Base-by-base conservation (phyloP, 1,140 invertebrate genomes). In the Vanessa tameamea region DNA sequence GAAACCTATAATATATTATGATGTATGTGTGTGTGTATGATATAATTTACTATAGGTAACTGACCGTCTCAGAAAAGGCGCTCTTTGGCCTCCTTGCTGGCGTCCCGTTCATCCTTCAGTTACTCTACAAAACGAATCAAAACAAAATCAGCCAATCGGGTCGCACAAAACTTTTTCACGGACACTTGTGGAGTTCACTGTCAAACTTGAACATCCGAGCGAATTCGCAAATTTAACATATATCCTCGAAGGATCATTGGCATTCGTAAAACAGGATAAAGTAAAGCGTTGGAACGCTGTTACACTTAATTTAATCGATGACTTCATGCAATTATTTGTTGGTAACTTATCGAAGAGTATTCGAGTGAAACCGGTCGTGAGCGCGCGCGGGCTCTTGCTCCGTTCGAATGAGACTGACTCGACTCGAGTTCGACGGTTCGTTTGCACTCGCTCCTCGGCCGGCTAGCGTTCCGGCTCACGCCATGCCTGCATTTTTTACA, bases 261-360 rank as follows among this genome's bases (percentile, higher is more conserved):
- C 55, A 61, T 59, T 26, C 55, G 31, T 61, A 61, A 61, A 61
- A 61, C 23, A 26, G 31, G 14, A 3, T 37, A 37, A 14, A 61
- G 15, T 14, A 14, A 61, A 61, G 23, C 31, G 57, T 61, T 43
- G 26, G 26, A 37, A 61, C 57, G 57, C 26, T 61, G 57, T 37
- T 53, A 31, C 79, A 87, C 82, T 87, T 87, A 89, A 89, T 90
- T 90, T 84, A 85, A 89, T 87, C 89, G 90, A 92, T 92, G 90
- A 92, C 86, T 89, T 92, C 88, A 90, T 90, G 80, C 85, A 89
- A 87, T 88, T 85, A 88, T 86, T 86, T 81, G 82, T 82, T 90
- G 86, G 88, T 90, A 90, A 89, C 82, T 89, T 91, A 90, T 90
- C 87, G 87, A 31, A 59, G 20, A 80, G 78, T 75, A 50, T 70